These are phyloP conservation scores for Charanyca ferruginea DNA, from an alignment of 2,888 invertebrate genomes.

Conservation along the genomic window DNA sequence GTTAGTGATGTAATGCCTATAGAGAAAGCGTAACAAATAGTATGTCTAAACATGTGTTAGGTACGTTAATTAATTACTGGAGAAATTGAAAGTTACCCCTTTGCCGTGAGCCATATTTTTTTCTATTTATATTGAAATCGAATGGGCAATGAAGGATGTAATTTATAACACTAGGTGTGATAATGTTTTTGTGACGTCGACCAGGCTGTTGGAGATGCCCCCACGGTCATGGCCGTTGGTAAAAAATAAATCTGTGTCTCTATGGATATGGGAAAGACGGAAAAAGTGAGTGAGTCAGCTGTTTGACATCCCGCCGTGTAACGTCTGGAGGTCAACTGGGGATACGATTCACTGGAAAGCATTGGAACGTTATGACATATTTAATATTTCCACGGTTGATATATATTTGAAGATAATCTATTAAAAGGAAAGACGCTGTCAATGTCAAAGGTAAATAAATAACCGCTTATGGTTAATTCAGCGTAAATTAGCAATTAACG, in stretches of 20 bases:
- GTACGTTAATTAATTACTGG: constrained; percentile 87
- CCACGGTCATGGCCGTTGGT: constrained; percentile 4
- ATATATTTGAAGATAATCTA: too few relatives aligned
- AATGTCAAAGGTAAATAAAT: too few relatives aligned
- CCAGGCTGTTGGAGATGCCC: constrained; percentile 39
- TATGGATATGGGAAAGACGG: constrained; percentile 12
- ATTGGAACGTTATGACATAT: too few relatives aligned
- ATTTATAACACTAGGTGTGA: constrained; percentile 64
- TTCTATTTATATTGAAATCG: constrained; percentile 67
- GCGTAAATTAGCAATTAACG: too few relatives aligned
- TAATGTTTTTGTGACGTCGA: constrained; percentile 58
- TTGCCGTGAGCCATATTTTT: constrained; percentile 65
- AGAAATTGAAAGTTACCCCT: constrained; percentile 89
- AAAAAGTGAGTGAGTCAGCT: constrained; percentile 49
- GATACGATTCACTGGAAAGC: too few relatives aligned
- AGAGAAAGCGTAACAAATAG: constrained; percentile 89
- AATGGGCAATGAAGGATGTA: constrained; percentile 66
- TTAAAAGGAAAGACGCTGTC: neutral
- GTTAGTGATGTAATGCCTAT: constrained; percentile 81
- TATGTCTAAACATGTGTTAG: constrained; percentile 87
- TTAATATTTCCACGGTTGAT: too few relatives aligned
- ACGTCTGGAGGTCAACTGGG: constrained; percentile 23
- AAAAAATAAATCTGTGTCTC: constrained; percentile 48
- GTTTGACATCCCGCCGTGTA: constrained; percentile 22
- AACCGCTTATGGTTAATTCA: too few relatives aligned